Evolutionary conservation across 2,113 vertebrate species (phyloP), one percentile per base, ranked within the genome.

Genomic region (Ctenomys sociabilis): DNA sequence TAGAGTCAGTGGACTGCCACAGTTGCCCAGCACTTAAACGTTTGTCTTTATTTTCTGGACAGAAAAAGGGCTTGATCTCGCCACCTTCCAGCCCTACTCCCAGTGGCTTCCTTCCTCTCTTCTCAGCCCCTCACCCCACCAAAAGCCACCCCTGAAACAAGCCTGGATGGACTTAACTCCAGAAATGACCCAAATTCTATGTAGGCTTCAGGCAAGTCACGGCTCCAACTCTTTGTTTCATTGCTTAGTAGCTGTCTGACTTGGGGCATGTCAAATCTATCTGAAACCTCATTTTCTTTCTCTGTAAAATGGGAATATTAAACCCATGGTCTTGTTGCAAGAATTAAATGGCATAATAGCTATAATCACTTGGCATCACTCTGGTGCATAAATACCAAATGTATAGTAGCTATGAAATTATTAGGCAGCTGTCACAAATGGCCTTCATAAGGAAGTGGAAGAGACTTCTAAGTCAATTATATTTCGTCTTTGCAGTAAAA

Each of bases 401-500:
- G 40, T 78, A 57, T 30, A 85, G 9, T 37, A 89, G 54, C n/a
- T 91, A 40, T 68, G 57, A 85, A 26, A 64, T 95, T 73, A 63
- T 28, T 28, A 63, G 61, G 37, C 57, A 63, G 10, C 68, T n/a
- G 0, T 95, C 83, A 89, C 49, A 88, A 85, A 80, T 54, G 64
- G 28, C 72, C 59, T 84, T 40, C 32, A 59, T 30, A 91, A 68
- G 70, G 84, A 94, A 94, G 95, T 75, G 45, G 24, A 88, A 85
- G 59, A 92, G 52, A 49, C 68, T 86, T 85, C 61, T 87, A 86
- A 95, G 80, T 40, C 43, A 66, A 7, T 81, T 78, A 26, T 9
- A 24, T 80, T 43, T 87, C 3, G 30, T 84, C 86, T 97, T 95
- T 80, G 43, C 68, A 90, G 90, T 19, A 70, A 73, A 91, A 83